Evolutionary conservation across 2,797 vertebrate species (phyloP).

Genomic region (Oryzias dopingdopingensis): DNA sequence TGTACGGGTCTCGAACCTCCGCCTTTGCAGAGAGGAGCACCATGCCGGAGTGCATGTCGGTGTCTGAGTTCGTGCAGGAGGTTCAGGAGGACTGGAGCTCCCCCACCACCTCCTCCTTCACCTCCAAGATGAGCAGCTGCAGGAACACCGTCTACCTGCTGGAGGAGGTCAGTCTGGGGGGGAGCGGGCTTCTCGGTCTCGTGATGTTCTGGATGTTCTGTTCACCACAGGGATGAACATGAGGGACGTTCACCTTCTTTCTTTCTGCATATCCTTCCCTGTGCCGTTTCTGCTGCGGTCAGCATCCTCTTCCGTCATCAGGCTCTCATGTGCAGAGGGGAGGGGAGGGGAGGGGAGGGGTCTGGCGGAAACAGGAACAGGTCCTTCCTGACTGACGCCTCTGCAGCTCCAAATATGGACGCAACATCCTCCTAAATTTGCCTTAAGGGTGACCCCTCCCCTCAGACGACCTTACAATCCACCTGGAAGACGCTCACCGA

Average conservation of each 20-base stretch:
- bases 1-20: background rate
- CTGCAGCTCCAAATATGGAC: background rate
- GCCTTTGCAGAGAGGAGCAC: slow-evolving; percentile 16
- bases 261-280: background rate
- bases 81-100: slow-evolving; percentile 74
- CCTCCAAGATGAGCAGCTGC: slow-evolving; percentile 68
- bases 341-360: too few species aligned
- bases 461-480: too few species aligned
- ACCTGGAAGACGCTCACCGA: too few species aligned
- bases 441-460: too few species aligned
- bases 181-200: too few species aligned
- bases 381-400: background rate
- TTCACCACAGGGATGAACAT: too few species aligned
- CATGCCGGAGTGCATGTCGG: slow-evolving; percentile 69
- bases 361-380: too few species aligned
- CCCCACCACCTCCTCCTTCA: slow-evolving; percentile 72
- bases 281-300: background rate
- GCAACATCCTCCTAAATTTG: too few species aligned
- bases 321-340: too few species aligned
- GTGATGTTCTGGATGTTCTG: too few species aligned
- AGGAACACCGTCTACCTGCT: slow-evolving; percentile 68
- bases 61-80: slow-evolving; percentile 69
- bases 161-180: slow-evolving; percentile 64
- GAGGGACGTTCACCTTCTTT: background rate
- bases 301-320: background rate